These are phyloP conservation scores for Chrysomela aeneicollis DNA, from an alignment of 2,888 invertebrate species.

Conservation along the genomic window DNA sequence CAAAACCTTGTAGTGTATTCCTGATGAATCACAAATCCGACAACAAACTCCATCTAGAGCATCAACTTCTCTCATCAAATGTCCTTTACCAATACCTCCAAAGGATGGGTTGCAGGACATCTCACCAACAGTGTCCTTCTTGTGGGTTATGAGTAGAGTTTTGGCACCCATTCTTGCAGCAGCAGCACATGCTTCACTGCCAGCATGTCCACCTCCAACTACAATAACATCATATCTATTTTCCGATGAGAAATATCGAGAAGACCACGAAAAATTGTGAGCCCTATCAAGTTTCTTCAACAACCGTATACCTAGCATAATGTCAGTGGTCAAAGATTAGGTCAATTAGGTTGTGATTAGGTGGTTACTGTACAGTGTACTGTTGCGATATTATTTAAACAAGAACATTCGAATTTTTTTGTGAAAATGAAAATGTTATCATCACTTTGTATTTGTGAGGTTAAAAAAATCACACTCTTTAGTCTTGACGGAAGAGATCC, in stretches of 20 bases:
- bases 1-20: conserved; percentile 81
- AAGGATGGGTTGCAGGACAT: conserved; percentile 96
- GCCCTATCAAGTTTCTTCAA: neutral
- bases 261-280: neutral
- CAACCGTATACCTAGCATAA: neutral
- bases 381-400: no score
- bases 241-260: conserved; percentile 26
- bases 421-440: no score
- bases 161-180: conserved; percentile 83
- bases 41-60: conserved; percentile 87
- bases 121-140: conserved; percentile 82
- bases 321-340: no score
- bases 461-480: no score
- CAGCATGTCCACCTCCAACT: conserved; percentile 92
- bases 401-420: no score
- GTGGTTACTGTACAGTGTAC: no score
- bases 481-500: no score
- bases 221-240: conserved; percentile 76
- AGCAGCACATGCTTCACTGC: conserved; percentile 86
- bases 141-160: conserved; percentile 85
- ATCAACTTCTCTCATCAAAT: conserved; percentile 86
- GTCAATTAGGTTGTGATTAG: no score
- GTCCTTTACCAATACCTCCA: conserved; percentile 92
- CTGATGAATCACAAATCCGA: conserved; percentile 81
- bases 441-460: no score